Base-by-base conservation (phyloP, 2,113 vertebrate genomes). In the Sebastes schlegelii region DNA sequence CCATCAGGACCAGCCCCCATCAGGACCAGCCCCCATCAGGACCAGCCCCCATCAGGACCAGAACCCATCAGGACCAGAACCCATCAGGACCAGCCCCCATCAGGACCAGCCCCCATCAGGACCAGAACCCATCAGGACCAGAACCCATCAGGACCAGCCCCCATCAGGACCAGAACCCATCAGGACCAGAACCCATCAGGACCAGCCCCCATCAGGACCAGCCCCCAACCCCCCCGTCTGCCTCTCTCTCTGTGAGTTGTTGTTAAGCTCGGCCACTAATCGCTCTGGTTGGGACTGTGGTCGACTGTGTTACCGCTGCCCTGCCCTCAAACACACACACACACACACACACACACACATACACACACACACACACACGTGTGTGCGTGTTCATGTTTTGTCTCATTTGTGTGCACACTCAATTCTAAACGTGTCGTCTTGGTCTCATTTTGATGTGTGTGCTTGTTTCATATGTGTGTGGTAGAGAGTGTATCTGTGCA, bases 211-310 rank as follows among this genome's bases (percentile, higher is more conserved):
- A 26, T 2, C 26, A 26, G 26, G 26, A 26, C 26, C 26, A 26
- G 26, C 2, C 2, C 26, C 26, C 26, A 26, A 1, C 2, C 26
- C 26, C 26, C 26, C 26, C 26, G 26, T 26, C 26, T 26, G 26
- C 26, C 19, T 42, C 79, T 80, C 65, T 54, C 83, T 67, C 62
- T 46, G 70, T 70, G 54, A 86, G 77, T 87, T 89, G 88, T 87
- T 83, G 87, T 91, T 91, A 88, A 89, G 72, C 75, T 88, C 77
- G 66, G 71, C 92, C 91, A 86, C 89, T 91, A 92, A 93, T 90
- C 68, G 52, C 67, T 80, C 55, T 79, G 91, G 92, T 89, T 78
- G 80, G 76, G 82, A 74, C 83, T 85, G 92, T 79, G 92, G 89
- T 89, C 4, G 21, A 5, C 79, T 83, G 73, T 58, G 55, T 93